Conservation (phyloP, 1,140 invertebrate genomes). For the Zaprionus nigranus region DNA sequence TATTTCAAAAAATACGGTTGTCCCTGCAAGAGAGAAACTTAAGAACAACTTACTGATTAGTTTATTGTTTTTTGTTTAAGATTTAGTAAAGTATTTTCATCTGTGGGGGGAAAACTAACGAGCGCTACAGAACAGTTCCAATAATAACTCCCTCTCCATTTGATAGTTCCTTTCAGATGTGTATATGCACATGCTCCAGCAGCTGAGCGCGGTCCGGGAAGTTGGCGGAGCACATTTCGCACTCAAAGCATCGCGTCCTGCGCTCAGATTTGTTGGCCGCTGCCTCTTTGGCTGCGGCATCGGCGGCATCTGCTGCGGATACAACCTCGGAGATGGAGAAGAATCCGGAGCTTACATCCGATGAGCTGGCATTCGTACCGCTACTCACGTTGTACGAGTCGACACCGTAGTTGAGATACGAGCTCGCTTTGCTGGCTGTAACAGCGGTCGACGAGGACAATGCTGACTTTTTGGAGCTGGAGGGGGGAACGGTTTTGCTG, state of each 20-base stretch:
- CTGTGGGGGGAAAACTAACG: background rate
- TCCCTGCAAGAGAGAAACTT: slow-evolving; percentile 26
- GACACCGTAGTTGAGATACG: slow-evolving; percentile 65
- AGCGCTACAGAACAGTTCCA: slow-evolving; percentile 37
- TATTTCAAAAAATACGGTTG: slow-evolving; percentile 49
- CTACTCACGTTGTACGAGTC: slow-evolving; percentile 65
- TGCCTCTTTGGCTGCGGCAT: slow-evolving; percentile 66
- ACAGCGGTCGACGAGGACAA: slow-evolving; percentile 11
- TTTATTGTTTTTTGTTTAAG: slow-evolving; percentile 24
- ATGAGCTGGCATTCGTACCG: slow-evolving; percentile 50
- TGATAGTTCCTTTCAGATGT: slow-evolving; percentile 87
- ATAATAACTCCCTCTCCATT: slow-evolving; percentile 39
- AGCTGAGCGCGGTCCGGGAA: slow-evolving; percentile 90
- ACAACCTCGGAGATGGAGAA: slow-evolving; percentile 80
- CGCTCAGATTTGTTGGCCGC: slow-evolving; percentile 52
- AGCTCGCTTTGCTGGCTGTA: slow-evolving; percentile 41
- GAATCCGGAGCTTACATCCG: slow-evolving; percentile 69
- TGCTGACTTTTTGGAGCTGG: slow-evolving; percentile 40
- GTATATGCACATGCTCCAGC: slow-evolving; percentile 91
- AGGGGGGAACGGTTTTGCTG: slow-evolving; percentile 18
- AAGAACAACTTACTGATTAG: slow-evolving; percentile 30
- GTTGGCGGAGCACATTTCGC: slow-evolving; percentile 92
- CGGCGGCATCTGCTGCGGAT: slow-evolving; percentile 68
- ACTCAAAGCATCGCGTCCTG: slow-evolving; percentile 86
- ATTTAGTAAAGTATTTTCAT: slow-evolving; percentile 9